Evolutionary conservation across 2,797 vertebrate genomes (phyloP), one percentile per base, ranked within the genome.

Genomic region (Etheostoma nigrum): DNA sequence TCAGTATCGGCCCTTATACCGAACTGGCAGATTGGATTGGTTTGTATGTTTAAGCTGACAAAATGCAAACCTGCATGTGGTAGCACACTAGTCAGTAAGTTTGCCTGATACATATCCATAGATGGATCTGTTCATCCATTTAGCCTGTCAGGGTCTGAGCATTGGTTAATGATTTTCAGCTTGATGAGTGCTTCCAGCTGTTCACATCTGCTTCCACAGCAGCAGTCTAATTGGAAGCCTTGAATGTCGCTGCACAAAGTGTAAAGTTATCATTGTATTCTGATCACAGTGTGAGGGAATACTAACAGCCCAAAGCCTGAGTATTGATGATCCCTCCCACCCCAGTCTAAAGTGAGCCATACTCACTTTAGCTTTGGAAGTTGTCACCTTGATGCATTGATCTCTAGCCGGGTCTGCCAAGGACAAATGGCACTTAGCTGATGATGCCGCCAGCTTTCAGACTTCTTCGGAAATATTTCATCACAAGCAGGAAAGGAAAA

Each of bases 381-480:
- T 87, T 87, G 84, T 83, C 84, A 79, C 88, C 67, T 76, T 88
- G 87, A 91, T 79, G 80, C 78, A 92, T 91, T 81, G 78, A 85
- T 80, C 81, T 81, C 80, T 30, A 73, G 69, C 70, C 10, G 36
- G 69, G 66, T 83, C 78, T 78, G 83, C 89, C 92, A 91, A 93
- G 89, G 90, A 91, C 91, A 88, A 91, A 91, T 85, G 78, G 88
- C 91, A 93, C 91, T 94, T 94, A 92, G 93, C 90, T 92, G 93
- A 94, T 94, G 92, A 89, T 72, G 72, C 78, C 14, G 73, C 85
- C 79, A 78, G 86, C 80, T 89, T 76, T 72, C 76, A 82, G 78
- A 86, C 82, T 87, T 74, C 67, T 75, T 76, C 14, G 7, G 70
- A 88, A 87, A 86, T 86, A 87, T 91, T 89, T 94, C 84, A 88